A percentile compares a stretch with the other conserved stretches of the same genome.
Evolutionary conservation across 2,797 vertebrate species (phyloP).

Genomic region (Anguilla pacifica): DNA sequence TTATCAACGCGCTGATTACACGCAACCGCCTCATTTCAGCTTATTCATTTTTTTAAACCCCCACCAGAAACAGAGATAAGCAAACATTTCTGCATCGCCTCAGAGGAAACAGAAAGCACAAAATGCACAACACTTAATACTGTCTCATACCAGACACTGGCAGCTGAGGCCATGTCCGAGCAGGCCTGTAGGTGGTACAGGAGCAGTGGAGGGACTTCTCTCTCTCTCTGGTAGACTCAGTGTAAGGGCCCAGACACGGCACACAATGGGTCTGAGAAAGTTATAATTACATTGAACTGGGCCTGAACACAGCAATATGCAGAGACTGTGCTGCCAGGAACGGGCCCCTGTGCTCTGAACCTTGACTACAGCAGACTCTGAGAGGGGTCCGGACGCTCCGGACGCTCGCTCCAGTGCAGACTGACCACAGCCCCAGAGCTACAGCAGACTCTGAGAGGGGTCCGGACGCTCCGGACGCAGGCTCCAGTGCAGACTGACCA

Average conservation of each 20-base stretch:
- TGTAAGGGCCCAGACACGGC: not conserved
- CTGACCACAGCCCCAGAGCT: not conserved
- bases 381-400: not conserved
- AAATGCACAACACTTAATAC: not conserved
- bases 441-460: not conserved
- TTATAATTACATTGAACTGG: not conserved
- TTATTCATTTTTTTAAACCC: not conserved
- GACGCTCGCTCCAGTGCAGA: slow-evolving; percentile 16
- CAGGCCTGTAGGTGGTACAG: not conserved
- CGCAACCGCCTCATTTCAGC: not conserved
- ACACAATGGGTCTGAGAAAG: not conserved
- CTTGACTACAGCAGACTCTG: slow-evolving; percentile 7
- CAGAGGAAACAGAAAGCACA: not conserved
- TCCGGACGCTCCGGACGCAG: slow-evolving; percentile 14
- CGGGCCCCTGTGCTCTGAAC: not conserved
- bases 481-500: slow-evolving; percentile 6
- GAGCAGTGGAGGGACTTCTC: not conserved
- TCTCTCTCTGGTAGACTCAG: not conserved
- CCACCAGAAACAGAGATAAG: not conserved
- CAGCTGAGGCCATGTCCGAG: not conserved
- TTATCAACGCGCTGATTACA: not conserved
- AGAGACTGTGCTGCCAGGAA: not conserved
- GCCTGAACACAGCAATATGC: not conserved
- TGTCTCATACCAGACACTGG: not conserved
- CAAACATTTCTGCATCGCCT: not conserved